A percentile compares a stretch with the other conserved stretches of the same genome.
phyloP scores from a whole-genome alignment of 2,797 vertebrate species.

The Hyperoplus immaculatus region DNA sequence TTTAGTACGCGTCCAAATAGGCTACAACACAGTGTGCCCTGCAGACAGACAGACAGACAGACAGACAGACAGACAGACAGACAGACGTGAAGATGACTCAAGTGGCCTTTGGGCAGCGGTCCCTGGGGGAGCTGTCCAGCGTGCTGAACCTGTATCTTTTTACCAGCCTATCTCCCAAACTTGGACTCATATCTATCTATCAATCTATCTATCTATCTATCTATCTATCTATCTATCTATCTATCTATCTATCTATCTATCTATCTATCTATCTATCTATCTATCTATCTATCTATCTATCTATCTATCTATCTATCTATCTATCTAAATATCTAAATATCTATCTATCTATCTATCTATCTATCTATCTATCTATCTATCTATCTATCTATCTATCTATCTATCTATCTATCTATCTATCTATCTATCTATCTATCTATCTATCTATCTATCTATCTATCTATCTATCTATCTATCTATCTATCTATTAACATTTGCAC shows the following conservation, averaged over 20 bases:
- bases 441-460: too few relatives aligned
- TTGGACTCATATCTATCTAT: not conserved
- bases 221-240: slow-evolving; percentile 16
- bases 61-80: not conserved
- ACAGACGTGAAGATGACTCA: slow-evolving; percentile 16
- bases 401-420: too few relatives aligned
- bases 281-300: too few relatives aligned
- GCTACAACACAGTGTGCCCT: accelerated
- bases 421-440: too few relatives aligned
- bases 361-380: not conserved
- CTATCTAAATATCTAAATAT: too few relatives aligned
- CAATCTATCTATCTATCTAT: slow-evolving; percentile 7
- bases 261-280: too few relatives aligned
- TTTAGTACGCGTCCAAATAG: not conserved
- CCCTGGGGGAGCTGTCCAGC: slow-evolving; percentile 78
- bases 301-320: too few relatives aligned
- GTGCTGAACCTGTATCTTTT: slow-evolving; percentile 75
- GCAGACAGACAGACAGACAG: not conserved
- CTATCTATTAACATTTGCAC: too few relatives aligned
- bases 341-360: slow-evolving; percentile 11
- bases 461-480: too few relatives aligned
- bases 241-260: not conserved
- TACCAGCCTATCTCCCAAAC: not conserved
- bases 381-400: not conserved
- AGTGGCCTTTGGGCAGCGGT: slow-evolving; percentile 36